Base-by-base conservation (phyloP, 2,888 invertebrate genomes). In the Acleris cristana region DNA sequence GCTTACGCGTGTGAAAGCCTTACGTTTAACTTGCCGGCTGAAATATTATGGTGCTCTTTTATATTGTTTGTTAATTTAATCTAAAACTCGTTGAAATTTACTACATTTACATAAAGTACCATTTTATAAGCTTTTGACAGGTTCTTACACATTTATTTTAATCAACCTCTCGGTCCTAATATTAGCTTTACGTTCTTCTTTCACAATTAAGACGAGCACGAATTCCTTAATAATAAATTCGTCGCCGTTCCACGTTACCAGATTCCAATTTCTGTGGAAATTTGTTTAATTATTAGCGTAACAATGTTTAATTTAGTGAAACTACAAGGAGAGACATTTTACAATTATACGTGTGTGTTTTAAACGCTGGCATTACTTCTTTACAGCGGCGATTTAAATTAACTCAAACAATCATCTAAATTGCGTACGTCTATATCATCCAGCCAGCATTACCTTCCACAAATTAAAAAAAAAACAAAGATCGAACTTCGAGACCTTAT, bases 1-100 rank as follows among this genome's bases (percentile, higher is more conserved):
- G 74, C 71, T 71, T 69, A n/a, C 48, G 16, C 71, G 74, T 68
- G 70, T 69, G 53, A 56, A 71, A 74, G 63, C 64, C 54, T 69
- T 26, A 62, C 62, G 52, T 61, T 56, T 57, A 61, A 63, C 58
- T 63, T 57, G 56, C 51, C 26, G 34, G 56, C 45, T 45, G 34
- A 18, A 52, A 51, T 56, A 58, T 64, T 53, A 52, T 66, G 60
- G 40, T 40, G 14, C 14, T 12, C 34, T 34, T 34, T 34, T 34
- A 34, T 34, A 34, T 10, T 10, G 34, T 34, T 34, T 12, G 10
- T 34, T 10, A 40, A 14, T 40, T 40, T 4, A 40, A 40, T 40
- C 3, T 14, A 40, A 40, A 40, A 14, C 14, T 14, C 14, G 40
- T 40, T 40, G 14, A 40, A 40, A 40, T 12, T 10, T 10, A 34